A percentile compares a stretch with the other conserved stretches of the same genome.
Conservation (phyloP, 2,888 invertebrate genomes). For the Metopia argyrocephala region DNA sequence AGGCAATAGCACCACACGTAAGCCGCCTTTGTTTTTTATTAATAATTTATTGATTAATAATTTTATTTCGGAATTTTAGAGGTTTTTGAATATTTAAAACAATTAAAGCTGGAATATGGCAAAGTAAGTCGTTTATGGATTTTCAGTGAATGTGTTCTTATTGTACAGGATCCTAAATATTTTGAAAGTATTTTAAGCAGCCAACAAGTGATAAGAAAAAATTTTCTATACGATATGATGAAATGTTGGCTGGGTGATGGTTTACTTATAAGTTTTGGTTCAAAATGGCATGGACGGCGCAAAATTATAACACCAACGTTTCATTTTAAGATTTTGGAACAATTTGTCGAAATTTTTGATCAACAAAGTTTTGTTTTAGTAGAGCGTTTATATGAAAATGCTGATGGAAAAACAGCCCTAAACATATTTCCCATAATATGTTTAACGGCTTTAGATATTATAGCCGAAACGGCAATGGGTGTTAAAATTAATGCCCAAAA, state of each 20-base stretch:
- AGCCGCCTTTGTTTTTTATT: no score
- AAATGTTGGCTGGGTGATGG: conserved; percentile 53
- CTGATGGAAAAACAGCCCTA: conserved; percentile 75
- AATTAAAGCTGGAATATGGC: conserved; percentile 23
- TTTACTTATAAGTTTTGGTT: conserved; percentile 43
- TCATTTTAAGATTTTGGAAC: conserved; percentile 87
- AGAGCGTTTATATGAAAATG: conserved; percentile 78
- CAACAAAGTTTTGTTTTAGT: conserved; percentile 82
- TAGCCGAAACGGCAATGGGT: conserved; percentile 70
- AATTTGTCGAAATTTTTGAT: conserved; percentile 85
- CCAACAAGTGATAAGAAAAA: conserved; percentile 48
- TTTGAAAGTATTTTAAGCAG: conserved; percentile 55
- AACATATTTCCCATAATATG: conserved; percentile 76
- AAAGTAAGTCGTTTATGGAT: conserved; percentile 57
- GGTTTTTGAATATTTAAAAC: conserved; percentile 9
- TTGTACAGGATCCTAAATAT: conserved; percentile 51
- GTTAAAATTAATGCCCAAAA: conserved; percentile 78
- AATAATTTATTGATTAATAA: no score
- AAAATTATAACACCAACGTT: conserved; percentile 88
- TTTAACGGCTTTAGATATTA: conserved; percentile 68
- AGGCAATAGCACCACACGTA: conserved; percentile 38
- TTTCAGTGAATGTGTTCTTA: conserved; percentile 25
- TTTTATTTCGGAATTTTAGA: conserved; percentile 3
- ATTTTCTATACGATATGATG: conserved; percentile 34
- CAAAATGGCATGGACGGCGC: conserved; percentile 72